phyloP scores from a whole-genome alignment of 2,888 invertebrate genomes.

The Drosophila rubida region DNA sequence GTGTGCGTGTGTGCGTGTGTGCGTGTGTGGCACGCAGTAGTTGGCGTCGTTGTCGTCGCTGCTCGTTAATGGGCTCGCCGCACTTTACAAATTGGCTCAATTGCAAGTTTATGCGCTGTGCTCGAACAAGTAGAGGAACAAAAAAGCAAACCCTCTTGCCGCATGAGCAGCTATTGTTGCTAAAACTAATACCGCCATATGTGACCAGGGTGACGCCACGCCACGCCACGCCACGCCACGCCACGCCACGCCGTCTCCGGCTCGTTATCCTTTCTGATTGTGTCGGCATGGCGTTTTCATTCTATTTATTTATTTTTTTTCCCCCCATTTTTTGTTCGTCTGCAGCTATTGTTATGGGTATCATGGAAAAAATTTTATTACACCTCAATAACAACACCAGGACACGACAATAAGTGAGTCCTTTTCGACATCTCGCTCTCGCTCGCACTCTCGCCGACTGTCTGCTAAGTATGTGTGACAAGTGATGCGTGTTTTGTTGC shows the following conservation, averaged over 20 bases:
- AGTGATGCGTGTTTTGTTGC: conserved; percentile 84
- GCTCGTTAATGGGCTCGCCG: conserved; percentile 78
- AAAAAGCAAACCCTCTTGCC: background rate
- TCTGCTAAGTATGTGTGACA: conserved; percentile 80
- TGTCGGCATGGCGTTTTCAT: conserved; percentile 52
- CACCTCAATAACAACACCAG: conserved; percentile 84
- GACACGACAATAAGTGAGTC: conserved; percentile 78
- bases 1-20: too few relatives aligned
- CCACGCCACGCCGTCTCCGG: conserved; percentile 56
- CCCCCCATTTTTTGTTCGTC: background rate
- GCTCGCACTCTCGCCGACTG: background rate
- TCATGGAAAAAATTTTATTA: conserved; percentile 84
- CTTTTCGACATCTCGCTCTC: conserved; percentile 45
- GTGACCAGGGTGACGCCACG: conserved; percentile 77
- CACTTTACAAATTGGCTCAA: conserved; percentile 85
- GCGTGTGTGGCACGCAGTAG: conserved; percentile 17
- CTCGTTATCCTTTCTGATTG: conserved; percentile 76
- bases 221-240: too few relatives aligned
- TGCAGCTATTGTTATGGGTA: conserved; percentile 72
- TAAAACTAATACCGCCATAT: conserved; percentile 81
- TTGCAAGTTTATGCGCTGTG: conserved; percentile 84
- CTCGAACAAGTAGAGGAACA: background rate
- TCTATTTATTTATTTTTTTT: conserved; percentile 26
- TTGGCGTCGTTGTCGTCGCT: background rate
- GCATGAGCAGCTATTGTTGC: conserved; percentile 47